Percentiles rank a stretch among this genome's conserved stretches.
Conservation (phyloP, 2,797 vertebrate genomes). For the Nasua narica region DNA sequence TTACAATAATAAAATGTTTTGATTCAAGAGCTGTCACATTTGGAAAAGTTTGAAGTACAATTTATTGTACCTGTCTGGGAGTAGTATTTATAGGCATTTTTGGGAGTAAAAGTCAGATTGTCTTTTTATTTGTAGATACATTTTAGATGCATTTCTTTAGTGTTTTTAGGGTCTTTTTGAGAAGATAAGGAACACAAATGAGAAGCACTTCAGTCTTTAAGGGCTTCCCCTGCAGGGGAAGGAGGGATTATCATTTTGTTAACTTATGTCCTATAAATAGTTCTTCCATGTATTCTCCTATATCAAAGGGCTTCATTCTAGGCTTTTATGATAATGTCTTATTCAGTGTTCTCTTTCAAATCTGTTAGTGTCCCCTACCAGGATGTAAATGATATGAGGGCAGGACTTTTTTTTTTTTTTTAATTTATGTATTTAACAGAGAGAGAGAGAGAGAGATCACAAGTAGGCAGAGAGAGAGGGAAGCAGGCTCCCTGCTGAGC, state of each 20-base stretch:
- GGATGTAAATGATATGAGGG: neutral
- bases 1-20: constrained; percentile 7
- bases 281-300: neutral
- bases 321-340: constrained; percentile 14
- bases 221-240: neutral
- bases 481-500: no score
- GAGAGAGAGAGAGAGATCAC: no score
- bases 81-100: neutral
- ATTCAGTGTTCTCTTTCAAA: neutral
- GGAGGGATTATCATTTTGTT: constrained; percentile 32
- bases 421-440: no score
- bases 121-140: constrained; percentile 21
- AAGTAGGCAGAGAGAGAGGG: no score
- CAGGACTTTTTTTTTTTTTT: no score
- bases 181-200: neutral
- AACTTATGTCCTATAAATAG: neutral
- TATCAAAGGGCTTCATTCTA: neutral
- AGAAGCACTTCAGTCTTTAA: neutral
- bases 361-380: neutral
- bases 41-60: constrained; percentile 1
- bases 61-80: neutral
- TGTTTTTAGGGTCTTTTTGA: neutral
- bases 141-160: constrained; percentile 33
- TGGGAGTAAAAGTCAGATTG: constrained; percentile 37
- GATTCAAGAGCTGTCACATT: neutral